These are phyloP conservation scores for Drymonia ruficornis DNA, from an alignment of 2,888 invertebrate genomes.

Conservation along the genomic window DNA sequence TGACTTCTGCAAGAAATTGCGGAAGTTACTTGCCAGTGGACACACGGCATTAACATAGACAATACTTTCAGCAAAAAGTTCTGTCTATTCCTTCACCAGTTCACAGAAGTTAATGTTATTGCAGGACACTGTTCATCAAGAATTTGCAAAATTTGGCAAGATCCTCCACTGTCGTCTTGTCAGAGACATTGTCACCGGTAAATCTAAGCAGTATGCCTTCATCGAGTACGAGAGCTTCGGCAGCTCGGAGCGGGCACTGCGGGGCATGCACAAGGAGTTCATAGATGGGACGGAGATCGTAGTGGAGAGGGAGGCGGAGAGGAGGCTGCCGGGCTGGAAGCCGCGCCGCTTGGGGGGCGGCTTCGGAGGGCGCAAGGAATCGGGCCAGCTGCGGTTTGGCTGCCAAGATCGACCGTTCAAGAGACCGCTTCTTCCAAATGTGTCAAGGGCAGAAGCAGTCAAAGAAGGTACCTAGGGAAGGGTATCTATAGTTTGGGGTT, in stretches of 20 bases:
- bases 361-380: slow-evolving; percentile 93
- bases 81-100: background rate
- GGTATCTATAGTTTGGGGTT: background rate
- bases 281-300: slow-evolving; percentile 89
- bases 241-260: slow-evolving; percentile 86
- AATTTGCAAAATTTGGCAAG: slow-evolving; percentile 87
- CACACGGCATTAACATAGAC: too few species aligned
- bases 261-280: slow-evolving; percentile 82
- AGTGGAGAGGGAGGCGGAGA: slow-evolving; percentile 89
- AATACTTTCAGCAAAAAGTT: too few species aligned
- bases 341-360: slow-evolving; percentile 95
- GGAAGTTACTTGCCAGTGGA: too few species aligned
- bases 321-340: slow-evolving; percentile 91
- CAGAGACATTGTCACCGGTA: slow-evolving; percentile 92
- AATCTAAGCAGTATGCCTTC: slow-evolving; percentile 93
- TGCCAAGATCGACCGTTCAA: slow-evolving; percentile 91
- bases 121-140: slow-evolving; percentile 80
- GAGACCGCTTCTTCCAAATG: slow-evolving; percentile 77
- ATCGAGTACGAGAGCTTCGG: slow-evolving; percentile 89
- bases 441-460: slow-evolving; percentile 6
- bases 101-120: background rate
- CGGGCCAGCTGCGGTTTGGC: slow-evolving; percentile 95
- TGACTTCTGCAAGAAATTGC: too few species aligned
- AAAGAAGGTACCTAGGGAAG: background rate
- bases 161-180: slow-evolving; percentile 87